phyloP scores from a whole-genome alignment of 1,140 invertebrate genomes.

The Scaptomyza montana region DNA sequence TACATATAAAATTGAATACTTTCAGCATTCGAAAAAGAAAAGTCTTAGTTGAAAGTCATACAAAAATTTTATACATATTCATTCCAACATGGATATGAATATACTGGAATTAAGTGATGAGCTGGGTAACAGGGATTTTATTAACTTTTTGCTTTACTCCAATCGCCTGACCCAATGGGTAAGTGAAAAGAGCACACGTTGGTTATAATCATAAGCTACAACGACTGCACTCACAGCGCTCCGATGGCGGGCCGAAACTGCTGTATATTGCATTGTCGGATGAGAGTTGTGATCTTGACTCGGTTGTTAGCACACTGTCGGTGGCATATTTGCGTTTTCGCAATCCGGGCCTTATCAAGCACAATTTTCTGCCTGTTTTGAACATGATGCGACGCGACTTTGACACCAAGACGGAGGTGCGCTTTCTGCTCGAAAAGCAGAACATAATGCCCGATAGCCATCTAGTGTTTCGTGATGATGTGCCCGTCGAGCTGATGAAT shows the following conservation, averaged over 20 bases:
- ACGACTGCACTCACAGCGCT: slow-evolving; percentile 29
- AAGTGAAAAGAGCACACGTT: slow-evolving; percentile 15
- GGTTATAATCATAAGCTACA: neutral
- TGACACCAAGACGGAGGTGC: slow-evolving; percentile 87
- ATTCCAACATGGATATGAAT: neutral
- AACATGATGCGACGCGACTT: slow-evolving; percentile 87
- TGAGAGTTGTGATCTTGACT: slow-evolving; percentile 89
- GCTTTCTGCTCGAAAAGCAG: slow-evolving; percentile 85
- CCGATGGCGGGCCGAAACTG: slow-evolving; percentile 10
- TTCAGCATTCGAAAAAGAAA: too few species aligned
- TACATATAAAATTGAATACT: too few species aligned
- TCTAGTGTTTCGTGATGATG: slow-evolving; percentile 85
- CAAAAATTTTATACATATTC: neutral
- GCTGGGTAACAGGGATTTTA: slow-evolving; percentile 31
- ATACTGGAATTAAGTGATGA: neutral
- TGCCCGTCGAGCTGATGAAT: slow-evolving; percentile 84
- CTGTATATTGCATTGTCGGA: slow-evolving; percentile 87
- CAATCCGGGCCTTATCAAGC: slow-evolving; percentile 12
- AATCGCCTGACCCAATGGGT: slow-evolving; percentile 39
- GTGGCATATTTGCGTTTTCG: slow-evolving; percentile 59
- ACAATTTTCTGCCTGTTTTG: slow-evolving; percentile 85
- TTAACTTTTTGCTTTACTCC: slow-evolving; percentile 33
- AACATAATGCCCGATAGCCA: slow-evolving; percentile 83
- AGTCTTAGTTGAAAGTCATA: too few species aligned
- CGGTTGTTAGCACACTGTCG: slow-evolving; percentile 84